A percentile compares a stretch with the other conserved stretches of the same genome.
Conservation (phyloP, 2,113 vertebrate species). For the Anseranas semipalmata region DNA sequence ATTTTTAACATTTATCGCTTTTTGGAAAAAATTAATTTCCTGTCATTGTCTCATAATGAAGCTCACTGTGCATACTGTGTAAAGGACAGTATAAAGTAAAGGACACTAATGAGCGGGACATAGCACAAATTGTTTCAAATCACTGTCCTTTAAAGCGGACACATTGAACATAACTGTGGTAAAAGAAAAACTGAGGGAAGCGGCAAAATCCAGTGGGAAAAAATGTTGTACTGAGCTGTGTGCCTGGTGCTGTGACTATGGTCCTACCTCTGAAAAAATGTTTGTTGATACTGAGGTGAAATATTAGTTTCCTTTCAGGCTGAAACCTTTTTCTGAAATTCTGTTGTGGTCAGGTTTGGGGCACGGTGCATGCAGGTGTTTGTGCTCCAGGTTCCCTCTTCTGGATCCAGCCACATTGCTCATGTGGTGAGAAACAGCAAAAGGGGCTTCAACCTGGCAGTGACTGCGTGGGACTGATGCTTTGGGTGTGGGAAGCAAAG, state of each 20-base stretch:
- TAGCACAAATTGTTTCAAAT: neutral
- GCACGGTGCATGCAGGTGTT: fast-evolving
- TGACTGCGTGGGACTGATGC: fast-evolving
- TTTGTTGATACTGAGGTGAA: neutral
- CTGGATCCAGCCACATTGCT: neutral
- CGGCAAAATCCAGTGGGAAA: neutral
- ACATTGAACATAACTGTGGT: neutral
- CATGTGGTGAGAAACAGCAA: neutral
- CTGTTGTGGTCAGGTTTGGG: neutral
- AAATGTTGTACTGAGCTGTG: fast-evolving
- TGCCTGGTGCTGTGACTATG: neutral
- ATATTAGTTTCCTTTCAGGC: neutral
- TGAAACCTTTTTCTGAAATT: neutral
- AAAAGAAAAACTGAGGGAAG: neutral
- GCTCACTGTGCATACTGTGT: neutral
- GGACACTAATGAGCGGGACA: neutral
- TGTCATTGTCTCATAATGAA: neutral
- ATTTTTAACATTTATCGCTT: neutral
- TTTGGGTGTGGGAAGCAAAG: neutral
- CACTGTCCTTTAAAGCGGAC: neutral
- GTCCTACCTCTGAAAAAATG: neutral
- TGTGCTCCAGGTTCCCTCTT: neutral
- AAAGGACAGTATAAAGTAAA: neutral
- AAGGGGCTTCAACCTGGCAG: neutral
- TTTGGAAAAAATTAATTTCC: neutral